Evolutionary conservation across 2,113 vertebrate species (phyloP).

Genomic region (Entosphenus tridentatus): DNA sequence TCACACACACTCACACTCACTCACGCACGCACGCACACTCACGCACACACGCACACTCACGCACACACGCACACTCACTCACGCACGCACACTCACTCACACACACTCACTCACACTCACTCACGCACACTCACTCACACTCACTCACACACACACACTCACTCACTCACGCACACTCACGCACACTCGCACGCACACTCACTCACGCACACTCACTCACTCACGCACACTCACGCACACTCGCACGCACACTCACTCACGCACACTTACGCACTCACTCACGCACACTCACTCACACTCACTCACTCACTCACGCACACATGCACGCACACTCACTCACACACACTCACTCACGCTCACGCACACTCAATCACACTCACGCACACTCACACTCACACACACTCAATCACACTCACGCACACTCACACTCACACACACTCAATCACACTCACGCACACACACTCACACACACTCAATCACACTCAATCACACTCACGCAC

Average conservation of each 20-base stretch:
- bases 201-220: background rate
- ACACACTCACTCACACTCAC: background rate
- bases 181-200: background rate
- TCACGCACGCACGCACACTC: background rate
- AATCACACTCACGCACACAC: background rate
- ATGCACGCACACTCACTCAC: background rate
- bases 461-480: background rate
- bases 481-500: background rate
- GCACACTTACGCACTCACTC: background rate
- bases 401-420: background rate
- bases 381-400: background rate
- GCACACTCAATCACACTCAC: background rate
- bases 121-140: background rate
- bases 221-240: background rate
- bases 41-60: background rate
- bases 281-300: background rate
- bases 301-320: background rate
- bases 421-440: background rate
- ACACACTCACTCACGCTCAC: background rate
- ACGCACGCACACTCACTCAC: background rate
- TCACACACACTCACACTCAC: background rate
- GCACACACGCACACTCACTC: background rate
- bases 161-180: background rate
- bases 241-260: background rate
- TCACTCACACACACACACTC: background rate